Base-by-base conservation (phyloP, 2,113 vertebrate genomes). In the Blennius ocellaris region DNA sequence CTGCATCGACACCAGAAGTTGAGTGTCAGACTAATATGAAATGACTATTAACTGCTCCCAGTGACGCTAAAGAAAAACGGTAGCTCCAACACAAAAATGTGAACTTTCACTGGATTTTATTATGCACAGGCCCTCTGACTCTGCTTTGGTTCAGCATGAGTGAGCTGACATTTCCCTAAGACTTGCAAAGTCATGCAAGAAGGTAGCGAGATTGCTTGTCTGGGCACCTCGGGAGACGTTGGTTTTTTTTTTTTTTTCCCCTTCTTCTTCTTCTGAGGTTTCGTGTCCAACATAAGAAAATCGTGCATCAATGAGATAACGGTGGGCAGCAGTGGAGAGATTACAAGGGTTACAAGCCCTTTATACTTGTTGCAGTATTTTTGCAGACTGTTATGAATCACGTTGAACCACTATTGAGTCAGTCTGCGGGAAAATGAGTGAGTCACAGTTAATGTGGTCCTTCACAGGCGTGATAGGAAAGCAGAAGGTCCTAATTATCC, bases 111-210 rank as follows among this genome's bases (percentile, higher is more conserved):
- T 53, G 40, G 67, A 62, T 37, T 50, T 48, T 12, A 12, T 15
- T 14, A 16, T 16, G 51, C 62, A 38, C 5, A 9, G 45, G 49
- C n/a, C 39, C 10, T 14, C 1, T 39, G 45, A 55, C 60, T 59
- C 11, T 44, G 38, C 16, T 3, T 16, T 21, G 45, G 60, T 68
- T 79, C 39, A 60, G 73, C 70, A 41, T 44, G 70, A 67, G 7
- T 30, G 36, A 37, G 52, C 77, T 80, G 78, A 74, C 78, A 82
- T 82, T 86, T 81, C 53, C 76, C 37, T 6, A 59, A 49, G 75
- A 73, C 41, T 38, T 53, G 21, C 3, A 47, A 53, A 65, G 63
- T 63, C 71, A 61, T 56, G 66, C 69, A 59, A 16, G 48, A 38
- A 48, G 21, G 56, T 45, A n/a, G 38, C 48, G 5, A 52, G 64